A percentile compares a stretch with the other conserved stretches of the same genome.
Conservation (phyloP, 2,797 vertebrate genomes). For the Lepilemur ruficaudatus region DNA sequence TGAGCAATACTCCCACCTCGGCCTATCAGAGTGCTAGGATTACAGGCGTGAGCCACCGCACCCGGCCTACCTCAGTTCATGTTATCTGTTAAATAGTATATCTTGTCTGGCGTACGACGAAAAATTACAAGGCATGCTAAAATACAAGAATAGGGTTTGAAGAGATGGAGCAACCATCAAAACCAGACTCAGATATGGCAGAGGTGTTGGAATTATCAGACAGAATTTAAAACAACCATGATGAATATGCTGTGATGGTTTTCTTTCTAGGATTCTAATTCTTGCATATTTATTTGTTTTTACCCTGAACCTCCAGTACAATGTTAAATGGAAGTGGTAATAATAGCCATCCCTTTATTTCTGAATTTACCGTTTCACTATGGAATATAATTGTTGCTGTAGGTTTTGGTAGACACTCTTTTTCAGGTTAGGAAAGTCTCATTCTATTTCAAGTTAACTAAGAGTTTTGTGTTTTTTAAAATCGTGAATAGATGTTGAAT, state of each 20-base stretch:
- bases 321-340: neutral
- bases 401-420: neutral
- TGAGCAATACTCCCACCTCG: no score
- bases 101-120: neutral
- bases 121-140: neutral
- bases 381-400: neutral
- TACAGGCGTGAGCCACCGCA: no score
- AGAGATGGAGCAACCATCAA: neutral
- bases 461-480: conserved; percentile 25
- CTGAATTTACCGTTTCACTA: neutral
- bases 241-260: neutral
- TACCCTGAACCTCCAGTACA: neutral
- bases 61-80: no score
- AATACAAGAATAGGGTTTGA: neutral
- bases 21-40: no score
- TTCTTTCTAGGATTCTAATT: neutral
- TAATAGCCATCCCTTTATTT: neutral
- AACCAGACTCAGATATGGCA: neutral
- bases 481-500: conserved; percentile 38
- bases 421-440: neutral
- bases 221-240: neutral
- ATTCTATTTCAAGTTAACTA: conserved; percentile 49
- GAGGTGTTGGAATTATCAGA: neutral
- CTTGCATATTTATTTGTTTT: neutral
- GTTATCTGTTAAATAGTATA: neutral